phyloP scores from a whole-genome alignment of 2,113 vertebrate species.

The Caranx ignobilis region DNA sequence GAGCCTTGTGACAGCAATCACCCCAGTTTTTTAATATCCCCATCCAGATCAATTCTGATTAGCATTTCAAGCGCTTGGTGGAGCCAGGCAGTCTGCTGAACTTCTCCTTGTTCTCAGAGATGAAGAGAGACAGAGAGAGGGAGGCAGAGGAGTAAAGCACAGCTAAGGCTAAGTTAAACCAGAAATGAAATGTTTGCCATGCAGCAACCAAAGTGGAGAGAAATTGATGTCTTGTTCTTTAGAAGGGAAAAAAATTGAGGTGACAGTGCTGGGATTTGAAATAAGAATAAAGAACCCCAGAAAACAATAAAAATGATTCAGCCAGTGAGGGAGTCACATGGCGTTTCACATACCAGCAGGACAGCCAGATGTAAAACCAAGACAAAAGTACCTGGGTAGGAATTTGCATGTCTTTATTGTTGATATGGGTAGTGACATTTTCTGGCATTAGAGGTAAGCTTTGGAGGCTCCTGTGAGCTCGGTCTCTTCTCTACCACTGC shows the following conservation, averaged over 20 bases:
- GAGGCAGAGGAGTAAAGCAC: conserved; percentile 45
- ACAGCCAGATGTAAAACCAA: conserved; percentile 41
- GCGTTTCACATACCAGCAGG: conserved; percentile 17
- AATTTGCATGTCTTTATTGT: conserved; percentile 72
- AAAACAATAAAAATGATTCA: conserved; percentile 21
- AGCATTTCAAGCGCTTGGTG: conserved; percentile 71
- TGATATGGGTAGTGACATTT: conserved; percentile 77
- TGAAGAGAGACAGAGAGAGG: conserved; percentile 49
- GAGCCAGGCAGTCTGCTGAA: conserved; percentile 68
- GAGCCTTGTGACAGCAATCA: conserved; percentile 77
- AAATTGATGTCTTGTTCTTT: conserved; percentile 31
- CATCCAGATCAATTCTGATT: conserved; percentile 80
- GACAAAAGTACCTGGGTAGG: conserved; percentile 56
- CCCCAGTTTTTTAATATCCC: conserved; percentile 65
- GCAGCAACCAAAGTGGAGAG: conserved; percentile 28
- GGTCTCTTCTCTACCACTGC: conserved; percentile 39
- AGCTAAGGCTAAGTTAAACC: conserved; percentile 53
- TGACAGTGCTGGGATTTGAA: conserved; percentile 10
- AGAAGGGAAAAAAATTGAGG: conserved; percentile 22
- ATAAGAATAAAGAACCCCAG: conserved; percentile 42
- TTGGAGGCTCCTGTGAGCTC: conserved; percentile 48
- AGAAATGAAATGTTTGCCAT: conserved; percentile 59
- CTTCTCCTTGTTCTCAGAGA: conserved; percentile 67
- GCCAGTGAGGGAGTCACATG: conserved; percentile 31
- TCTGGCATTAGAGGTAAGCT: conserved; percentile 63